Evolutionary conservation across 2,888 invertebrate species (phyloP).

Genomic region (Sepioteuthis lessoniana): DNA sequence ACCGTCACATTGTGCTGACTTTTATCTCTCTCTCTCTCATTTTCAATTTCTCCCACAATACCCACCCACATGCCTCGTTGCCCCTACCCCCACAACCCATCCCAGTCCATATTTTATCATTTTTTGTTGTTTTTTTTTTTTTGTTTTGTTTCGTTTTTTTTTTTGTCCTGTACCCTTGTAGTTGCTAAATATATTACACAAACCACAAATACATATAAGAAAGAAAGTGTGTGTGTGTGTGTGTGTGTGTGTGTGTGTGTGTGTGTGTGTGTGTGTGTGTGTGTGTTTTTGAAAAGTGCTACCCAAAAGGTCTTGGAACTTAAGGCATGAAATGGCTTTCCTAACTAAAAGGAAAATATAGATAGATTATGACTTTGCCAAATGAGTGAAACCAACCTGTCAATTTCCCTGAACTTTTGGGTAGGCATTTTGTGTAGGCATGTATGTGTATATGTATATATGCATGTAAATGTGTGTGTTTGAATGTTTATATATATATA

Average conservation of each 20-base stretch:
- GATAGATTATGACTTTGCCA: too few species aligned
- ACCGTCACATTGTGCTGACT: conserved; percentile 33
- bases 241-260: background rate
- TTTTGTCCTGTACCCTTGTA: background rate
- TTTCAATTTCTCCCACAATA: background rate
- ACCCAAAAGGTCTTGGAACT: too few species aligned
- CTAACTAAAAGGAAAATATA: too few species aligned
- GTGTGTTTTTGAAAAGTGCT: background rate
- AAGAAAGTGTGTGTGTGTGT: background rate
- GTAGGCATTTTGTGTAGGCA: background rate
- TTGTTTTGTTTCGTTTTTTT: background rate
- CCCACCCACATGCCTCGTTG: background rate
- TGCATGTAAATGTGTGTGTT: background rate
- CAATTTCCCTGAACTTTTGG: too few species aligned
- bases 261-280: background rate
- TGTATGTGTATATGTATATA: background rate
- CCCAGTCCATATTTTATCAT: background rate
- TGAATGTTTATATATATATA: conserved; percentile 37
- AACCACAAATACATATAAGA: background rate
- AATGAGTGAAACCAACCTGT: too few species aligned
- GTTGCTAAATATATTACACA: background rate
- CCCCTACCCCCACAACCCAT: background rate
- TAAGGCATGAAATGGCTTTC: too few species aligned
- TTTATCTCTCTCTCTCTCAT: background rate
- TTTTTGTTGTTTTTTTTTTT: background rate